These are phyloP conservation scores for Brachionus calyciflorus DNA, from an alignment of 1,140 invertebrate genomes.

Conservation along the genomic window DNA sequence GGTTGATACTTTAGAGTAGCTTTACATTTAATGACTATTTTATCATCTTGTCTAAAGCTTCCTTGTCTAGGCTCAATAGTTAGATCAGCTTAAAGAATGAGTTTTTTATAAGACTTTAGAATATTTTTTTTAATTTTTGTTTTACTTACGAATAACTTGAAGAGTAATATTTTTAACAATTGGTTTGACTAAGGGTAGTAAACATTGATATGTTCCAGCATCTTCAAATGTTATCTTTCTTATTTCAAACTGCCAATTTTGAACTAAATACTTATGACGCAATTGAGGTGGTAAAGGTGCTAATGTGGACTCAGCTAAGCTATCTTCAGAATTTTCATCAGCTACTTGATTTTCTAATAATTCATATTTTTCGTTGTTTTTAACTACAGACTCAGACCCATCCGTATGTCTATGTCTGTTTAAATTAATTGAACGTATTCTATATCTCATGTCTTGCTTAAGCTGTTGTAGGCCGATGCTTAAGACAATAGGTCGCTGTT, in stretches of 20 bases:
- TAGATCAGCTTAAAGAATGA: constrained; percentile 12
- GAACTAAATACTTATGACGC: neutral
- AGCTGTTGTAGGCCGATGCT: constrained; percentile 30
- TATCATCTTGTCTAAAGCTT: constrained; percentile 34
- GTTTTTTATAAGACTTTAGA: neutral
- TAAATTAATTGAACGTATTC: constrained; percentile 18
- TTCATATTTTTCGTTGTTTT: neutral
- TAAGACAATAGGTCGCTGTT: constrained; percentile 29
- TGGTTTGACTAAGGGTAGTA: constrained; percentile 36
- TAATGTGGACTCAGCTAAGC: too few relatives aligned
- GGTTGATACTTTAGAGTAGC: constrained; percentile 32
- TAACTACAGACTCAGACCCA: too few relatives aligned
- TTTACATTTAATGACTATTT: constrained; percentile 38
- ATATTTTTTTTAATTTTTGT: neutral
- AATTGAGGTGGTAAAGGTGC: neutral
- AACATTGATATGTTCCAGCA: constrained; percentile 36
- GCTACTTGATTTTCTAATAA: neutral
- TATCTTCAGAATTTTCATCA: neutral
- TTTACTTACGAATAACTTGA: constrained; percentile 46
- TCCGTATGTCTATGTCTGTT: too few relatives aligned
- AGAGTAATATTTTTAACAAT: constrained; percentile 43
- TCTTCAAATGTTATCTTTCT: constrained; percentile 33
- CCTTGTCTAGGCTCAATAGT: constrained; percentile 34
- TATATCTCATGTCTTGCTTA: constrained; percentile 44
- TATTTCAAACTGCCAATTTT: constrained; percentile 44